Conservation (phyloP, 2,888 invertebrate genomes). For the Pinctada fucata region DNA sequence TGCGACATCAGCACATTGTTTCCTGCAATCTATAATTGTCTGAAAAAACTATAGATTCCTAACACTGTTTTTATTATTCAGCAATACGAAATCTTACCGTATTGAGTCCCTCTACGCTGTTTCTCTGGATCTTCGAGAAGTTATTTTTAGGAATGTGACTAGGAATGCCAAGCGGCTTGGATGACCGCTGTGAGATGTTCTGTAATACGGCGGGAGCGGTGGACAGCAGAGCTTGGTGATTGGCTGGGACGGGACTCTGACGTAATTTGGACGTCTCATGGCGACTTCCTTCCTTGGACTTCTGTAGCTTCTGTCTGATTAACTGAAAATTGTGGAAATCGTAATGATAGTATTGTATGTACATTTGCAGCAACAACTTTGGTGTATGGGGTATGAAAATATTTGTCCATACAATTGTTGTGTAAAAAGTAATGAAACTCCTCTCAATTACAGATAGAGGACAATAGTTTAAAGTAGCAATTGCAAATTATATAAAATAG, state of each 20-base stretch:
- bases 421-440: not conserved
- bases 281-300: conserved; percentile 67
- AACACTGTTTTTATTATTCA: no score
- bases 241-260: conserved; percentile 80
- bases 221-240: conserved; percentile 76
- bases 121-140: conserved; percentile 84
- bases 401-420: not conserved
- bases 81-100: conserved; percentile 79
- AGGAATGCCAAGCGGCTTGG: conserved; percentile 80
- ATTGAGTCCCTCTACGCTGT: conserved; percentile 91
- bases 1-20: no score
- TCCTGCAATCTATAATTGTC: no score
- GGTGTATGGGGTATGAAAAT: not conserved
- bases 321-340: conserved; percentile 43
- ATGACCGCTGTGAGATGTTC: conserved; percentile 56
- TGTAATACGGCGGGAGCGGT: conserved; percentile 63
- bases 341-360: not conserved
- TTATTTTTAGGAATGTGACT: conserved; percentile 80
- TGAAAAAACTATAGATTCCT: no score
- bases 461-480: no score
- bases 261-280: conserved; percentile 57
- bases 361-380: not conserved
- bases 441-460: no score
- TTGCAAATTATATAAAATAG: no score
- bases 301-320: conserved; percentile 69